These are phyloP conservation scores for Platorchestia sp. DNA, from an alignment of 1,140 invertebrate genomes.

Conservation along the genomic window DNA sequence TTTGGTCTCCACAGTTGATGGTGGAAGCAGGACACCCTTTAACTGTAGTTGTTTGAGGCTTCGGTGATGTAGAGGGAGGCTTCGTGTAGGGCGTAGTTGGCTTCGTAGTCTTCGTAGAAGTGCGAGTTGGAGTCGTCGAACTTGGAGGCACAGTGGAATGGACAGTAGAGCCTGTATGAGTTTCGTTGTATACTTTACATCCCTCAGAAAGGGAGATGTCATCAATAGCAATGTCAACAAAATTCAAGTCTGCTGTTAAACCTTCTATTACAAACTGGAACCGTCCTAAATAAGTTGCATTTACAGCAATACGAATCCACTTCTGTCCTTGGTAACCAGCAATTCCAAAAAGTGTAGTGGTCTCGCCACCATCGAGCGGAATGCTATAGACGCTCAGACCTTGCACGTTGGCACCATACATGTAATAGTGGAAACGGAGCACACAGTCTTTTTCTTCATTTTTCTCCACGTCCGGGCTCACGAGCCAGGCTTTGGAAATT, in stretches of 20 bases:
- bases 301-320: background rate
- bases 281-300: background rate
- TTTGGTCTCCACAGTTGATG: background rate
- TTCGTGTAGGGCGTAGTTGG: background rate
- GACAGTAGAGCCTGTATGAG: background rate
- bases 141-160: background rate
- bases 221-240: background rate
- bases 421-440: conserved; percentile 37
- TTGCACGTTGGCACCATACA: background rate
- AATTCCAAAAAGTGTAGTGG: background rate
- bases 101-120: background rate
- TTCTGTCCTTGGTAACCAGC: background rate
- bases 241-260: background rate
- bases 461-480: background rate
- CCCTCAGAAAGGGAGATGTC: background rate
- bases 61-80: background rate
- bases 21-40: background rate
- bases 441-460: background rate
- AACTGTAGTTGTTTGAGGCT: background rate
- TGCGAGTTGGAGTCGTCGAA: background rate
- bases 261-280: conserved; percentile 10
- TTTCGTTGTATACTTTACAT: background rate
- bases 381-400: background rate
- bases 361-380: background rate
- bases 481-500: background rate